phyloP scores from a whole-genome alignment of 2,888 invertebrate genomes.

The Therioaphis trifolii region DNA sequence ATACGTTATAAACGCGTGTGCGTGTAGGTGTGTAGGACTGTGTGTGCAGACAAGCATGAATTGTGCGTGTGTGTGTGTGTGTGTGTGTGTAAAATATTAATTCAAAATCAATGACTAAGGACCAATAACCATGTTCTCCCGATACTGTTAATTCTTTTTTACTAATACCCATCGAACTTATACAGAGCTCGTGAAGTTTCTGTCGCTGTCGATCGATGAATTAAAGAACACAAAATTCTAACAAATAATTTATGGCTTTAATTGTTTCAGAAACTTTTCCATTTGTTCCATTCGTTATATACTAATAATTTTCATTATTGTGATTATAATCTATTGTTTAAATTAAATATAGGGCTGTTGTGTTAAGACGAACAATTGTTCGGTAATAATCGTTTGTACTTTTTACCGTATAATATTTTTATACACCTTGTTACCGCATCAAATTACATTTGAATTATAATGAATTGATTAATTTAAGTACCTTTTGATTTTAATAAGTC shows the following conservation, averaged over 20 bases:
- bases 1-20: too few species aligned
- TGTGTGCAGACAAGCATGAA: too few species aligned
- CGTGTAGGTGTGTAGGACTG: too few species aligned
- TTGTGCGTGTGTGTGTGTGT: background rate
- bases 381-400: too few species aligned
- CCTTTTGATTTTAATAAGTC: too few species aligned
- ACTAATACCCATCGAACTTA: conserved; percentile 16
- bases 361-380: too few species aligned
- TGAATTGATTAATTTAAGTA: too few species aligned
- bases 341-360: conserved; percentile 21
- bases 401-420: too few species aligned
- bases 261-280: conserved; percentile 43
- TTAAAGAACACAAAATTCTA: conserved; percentile 50
- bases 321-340: conserved; percentile 41
- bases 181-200: conserved; percentile 46
- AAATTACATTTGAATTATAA: too few species aligned
- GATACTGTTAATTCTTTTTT: conserved; percentile 37
- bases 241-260: conserved; percentile 38
- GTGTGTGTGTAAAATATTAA: conserved; percentile 43
- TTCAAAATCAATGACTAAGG: conserved; percentile 47
- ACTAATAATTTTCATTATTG: conserved; percentile 36
- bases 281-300: conserved; percentile 33
- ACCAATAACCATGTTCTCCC: conserved; percentile 35
- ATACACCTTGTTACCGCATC: too few species aligned
- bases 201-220: conserved; percentile 31